Base-by-base conservation (phyloP, 2,888 invertebrate genomes). In the Philhelius pedissequus region DNA sequence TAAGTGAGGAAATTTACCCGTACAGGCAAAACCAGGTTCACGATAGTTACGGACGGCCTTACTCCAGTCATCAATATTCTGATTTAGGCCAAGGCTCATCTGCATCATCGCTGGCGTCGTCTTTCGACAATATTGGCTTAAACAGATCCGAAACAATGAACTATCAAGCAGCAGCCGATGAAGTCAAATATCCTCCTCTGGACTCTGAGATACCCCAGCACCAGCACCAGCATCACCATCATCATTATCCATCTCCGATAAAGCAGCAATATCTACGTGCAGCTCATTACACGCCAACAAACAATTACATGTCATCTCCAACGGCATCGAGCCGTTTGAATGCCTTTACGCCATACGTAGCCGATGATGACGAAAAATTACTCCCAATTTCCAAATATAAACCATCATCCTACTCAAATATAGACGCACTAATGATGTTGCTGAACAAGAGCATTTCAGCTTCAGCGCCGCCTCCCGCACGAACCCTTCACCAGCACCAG, bases 51-150 rank as follows among this genome's bases (percentile, higher is more conserved):
- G 58, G 56, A 4, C 64, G 56, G 18, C 25, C 54, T 1, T 81
- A 64, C 32, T 9, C 22, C n/a, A 54, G 35, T 30, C 74, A 48
- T 62, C 60, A 69, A 30, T 50, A 60, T n/a, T 35, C 9, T 27
- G 40, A 35, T 11, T 64, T 32, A 35, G 56, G 43, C 32, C 48
- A 22, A 18, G 43, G 30, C 18, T 45, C 27, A 8, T 40, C 9
- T 5, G 22, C 71, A 2, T 43, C 81, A 9, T 40, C 62, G 11
- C 27, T n/a, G 27, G 62, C 62, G 35, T 70, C 83, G 35, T 70
- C 83, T 7, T 75, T 66, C 30, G 69, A 66, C 66, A 70, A 78
- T 32, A 58, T 58, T 27, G 82, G 69, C 43, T 79, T 40, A 35
- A 69, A 83, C 56, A 74, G 64, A 62, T 70, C 79, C n/a, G 74